phyloP scores from a whole-genome alignment of 1,140 invertebrate genomes.

The Anastrepha obliqua region DNA sequence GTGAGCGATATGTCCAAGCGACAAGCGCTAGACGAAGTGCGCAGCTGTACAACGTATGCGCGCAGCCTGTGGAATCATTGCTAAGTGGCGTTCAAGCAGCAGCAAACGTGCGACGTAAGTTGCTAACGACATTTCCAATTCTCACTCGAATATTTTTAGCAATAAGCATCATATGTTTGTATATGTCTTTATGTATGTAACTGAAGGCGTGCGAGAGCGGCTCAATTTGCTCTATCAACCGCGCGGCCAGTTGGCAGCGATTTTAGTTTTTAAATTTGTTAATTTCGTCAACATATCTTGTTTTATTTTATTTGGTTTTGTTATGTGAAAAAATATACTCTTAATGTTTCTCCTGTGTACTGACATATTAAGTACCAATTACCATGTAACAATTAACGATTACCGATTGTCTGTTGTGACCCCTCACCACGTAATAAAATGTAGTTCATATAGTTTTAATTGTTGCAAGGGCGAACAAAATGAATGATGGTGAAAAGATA shows the following conservation, averaged over 20 bases:
- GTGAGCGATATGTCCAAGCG: neutral
- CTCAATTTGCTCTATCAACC: neutral
- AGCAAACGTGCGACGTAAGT: conserved; percentile 1
- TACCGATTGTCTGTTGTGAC: neutral
- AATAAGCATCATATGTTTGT: neutral
- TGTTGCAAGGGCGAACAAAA: neutral
- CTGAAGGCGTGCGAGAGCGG: neutral
- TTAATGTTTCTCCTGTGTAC: neutral
- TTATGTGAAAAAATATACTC: conserved; percentile 10
- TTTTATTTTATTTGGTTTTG: conserved; percentile 9
- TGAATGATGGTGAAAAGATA: neutral
- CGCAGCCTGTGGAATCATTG: neutral
- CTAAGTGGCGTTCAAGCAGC: neutral
- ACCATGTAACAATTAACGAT: neutral
- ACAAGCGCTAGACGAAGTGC: neutral
- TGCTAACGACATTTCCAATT: conserved; percentile 5
- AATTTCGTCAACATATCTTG: neutral
- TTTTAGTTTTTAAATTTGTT: conserved; percentile 4
- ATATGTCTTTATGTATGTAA: conserved; percentile 9
- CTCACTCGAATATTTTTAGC: conserved; percentile 50
- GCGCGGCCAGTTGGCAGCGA: neutral
- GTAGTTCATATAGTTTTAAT: neutral
- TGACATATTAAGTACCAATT: conserved; percentile 8
- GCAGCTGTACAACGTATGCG: neutral
- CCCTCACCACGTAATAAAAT: conserved; percentile 14